Conservation (phyloP, 1,140 invertebrate species). For the Dreissena rostriformis region DNA sequence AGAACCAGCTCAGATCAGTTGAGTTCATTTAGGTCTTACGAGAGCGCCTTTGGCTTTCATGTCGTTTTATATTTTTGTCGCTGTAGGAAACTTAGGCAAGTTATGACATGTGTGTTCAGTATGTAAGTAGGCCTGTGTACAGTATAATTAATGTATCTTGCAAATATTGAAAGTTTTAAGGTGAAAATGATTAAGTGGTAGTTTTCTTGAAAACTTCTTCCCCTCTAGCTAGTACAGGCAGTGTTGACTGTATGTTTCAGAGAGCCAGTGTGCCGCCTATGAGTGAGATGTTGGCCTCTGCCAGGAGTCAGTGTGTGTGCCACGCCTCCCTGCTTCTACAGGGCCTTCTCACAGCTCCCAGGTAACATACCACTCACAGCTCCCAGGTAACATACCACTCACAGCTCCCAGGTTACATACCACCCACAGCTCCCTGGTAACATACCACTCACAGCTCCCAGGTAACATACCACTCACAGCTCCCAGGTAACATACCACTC, state of each 20-base stretch:
- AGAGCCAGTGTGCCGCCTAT: slow-evolving; percentile 84
- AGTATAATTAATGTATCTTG: too few relatives aligned
- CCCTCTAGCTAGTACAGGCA: background rate
- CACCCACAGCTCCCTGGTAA: slow-evolving; percentile 84
- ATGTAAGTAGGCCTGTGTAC: too few relatives aligned
- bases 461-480: slow-evolving; percentile 80
- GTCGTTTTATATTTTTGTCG: too few relatives aligned
- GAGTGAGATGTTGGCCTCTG: slow-evolving; percentile 83
- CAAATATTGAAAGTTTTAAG: too few relatives aligned
- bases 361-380: slow-evolving; percentile 80
- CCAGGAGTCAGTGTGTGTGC: slow-evolving; percentile 86
- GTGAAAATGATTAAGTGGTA: too few relatives aligned
- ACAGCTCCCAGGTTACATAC: slow-evolving; percentile 78
- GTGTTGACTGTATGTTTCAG: slow-evolving; percentile 73
- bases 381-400: slow-evolving; percentile 79
- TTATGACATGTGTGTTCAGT: too few relatives aligned
- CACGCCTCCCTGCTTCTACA: slow-evolving; percentile 85
- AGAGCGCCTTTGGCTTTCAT: too few relatives aligned
- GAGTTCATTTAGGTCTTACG: too few relatives aligned
- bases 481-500: slow-evolving; percentile 79
- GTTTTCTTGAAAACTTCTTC: background rate
- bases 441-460: slow-evolving; percentile 83
- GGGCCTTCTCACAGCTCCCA: slow-evolving; percentile 83
- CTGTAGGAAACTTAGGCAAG: too few relatives aligned
- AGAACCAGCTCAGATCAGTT: too few relatives aligned